Evolutionary conservation across 2,113 vertebrate genomes (phyloP).

Genomic region (Mastomys coucha): DNA sequence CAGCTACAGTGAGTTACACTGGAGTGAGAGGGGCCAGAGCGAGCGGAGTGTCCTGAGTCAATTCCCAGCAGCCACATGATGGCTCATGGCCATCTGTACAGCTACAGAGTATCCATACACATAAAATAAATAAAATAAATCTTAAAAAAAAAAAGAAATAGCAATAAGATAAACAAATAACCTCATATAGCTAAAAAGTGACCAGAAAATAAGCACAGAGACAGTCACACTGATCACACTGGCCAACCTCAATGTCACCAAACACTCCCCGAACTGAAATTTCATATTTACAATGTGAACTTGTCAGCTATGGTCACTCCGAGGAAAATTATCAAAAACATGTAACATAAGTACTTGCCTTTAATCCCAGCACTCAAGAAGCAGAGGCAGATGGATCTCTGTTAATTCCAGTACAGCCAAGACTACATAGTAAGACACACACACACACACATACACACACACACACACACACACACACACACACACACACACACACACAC

Average conservation of each 20-base stretch:
- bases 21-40: too few species aligned
- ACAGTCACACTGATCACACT: not conserved
- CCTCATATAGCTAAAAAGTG: not conserved
- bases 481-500: not conserved
- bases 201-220: not conserved
- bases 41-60: too few species aligned
- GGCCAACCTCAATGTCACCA: not conserved
- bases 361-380: not conserved
- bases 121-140: too few species aligned
- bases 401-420: not conserved
- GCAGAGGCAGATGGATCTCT: not conserved
- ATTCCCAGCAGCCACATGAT: too few species aligned
- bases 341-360: not conserved
- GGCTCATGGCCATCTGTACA: too few species aligned
- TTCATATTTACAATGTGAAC: not conserved
- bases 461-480: not conserved
- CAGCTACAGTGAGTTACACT: too few species aligned
- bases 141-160: not conserved
- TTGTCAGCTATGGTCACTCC: not conserved
- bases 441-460: not conserved
- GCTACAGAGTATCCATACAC: too few species aligned
- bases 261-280: not conserved
- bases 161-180: not conserved
- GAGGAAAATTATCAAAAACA: constrained; percentile 41
- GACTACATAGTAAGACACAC: not conserved